Evolutionary conservation across 2,888 invertebrate species (phyloP), one percentile per base, ranked within the genome.

Genomic region (Chaitophorus viminalis): DNA sequence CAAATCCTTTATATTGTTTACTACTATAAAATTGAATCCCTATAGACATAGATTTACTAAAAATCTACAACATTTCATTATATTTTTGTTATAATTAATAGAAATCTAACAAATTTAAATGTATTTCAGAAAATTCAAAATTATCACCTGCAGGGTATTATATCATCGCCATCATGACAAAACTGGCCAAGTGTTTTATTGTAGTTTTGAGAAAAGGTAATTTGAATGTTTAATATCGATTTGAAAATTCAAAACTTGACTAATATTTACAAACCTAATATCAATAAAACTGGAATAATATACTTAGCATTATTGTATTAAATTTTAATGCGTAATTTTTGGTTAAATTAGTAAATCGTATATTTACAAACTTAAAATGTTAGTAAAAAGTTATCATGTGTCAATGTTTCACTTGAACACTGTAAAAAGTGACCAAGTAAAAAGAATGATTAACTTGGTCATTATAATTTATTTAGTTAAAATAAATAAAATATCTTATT

Each of bases 211-310:
- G 65, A 65, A 65, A 65, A 72, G 21, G 17, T 72, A 72, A 25
- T 72, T 72, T 72, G 33, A 72, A 72, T 72, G 72, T 72, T 72
- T 72, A 72, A 72, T 25, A 72, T 72, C 21, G 72, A 25, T 72
- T 72, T 31, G 29, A 72, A 72, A 72, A 72, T 72, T 29, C 72
- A 72, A 72, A 72, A 72, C 72, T 72, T 72, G 29, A 72, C 72
- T 29, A 65, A 65, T 21, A 18, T 65, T 65, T 21, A 65, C 65
- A 65, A 65, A 65, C 65, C 25, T 65, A 21, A 65, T 65, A 65
- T 65, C 65, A 65, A 65, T 65, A 65, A 65, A 65, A 18, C 65
- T 21, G 65, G 25, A 65, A 65, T 65, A 65, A 65, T 65, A 65
- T 65, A 65, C 65, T 65, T 65, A 65, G 17, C 65, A 65, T 21